Evolutionary conservation across 2,888 invertebrate species (phyloP).

Genomic region (Tachina lurida): DNA sequence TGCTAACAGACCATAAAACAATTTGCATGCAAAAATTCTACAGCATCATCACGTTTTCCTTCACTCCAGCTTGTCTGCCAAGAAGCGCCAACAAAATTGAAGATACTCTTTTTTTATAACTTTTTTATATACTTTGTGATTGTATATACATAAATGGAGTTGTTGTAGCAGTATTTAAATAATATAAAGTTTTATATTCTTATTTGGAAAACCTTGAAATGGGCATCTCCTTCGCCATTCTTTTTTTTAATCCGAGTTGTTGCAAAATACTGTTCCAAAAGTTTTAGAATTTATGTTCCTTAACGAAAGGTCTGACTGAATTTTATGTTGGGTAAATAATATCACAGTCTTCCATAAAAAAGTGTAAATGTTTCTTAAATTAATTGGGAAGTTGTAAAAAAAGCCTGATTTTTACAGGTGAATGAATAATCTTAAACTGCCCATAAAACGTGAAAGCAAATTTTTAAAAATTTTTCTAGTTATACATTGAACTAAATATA

Average conservation of each 20-base stretch:
- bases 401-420: too few species aligned
- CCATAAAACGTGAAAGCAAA: too few species aligned
- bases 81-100: background rate
- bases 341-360: background rate
- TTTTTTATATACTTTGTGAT: slow-evolving; percentile 3
- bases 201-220: slow-evolving; percentile 52
- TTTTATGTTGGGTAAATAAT: background rate
- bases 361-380: background rate
- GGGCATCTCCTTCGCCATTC: background rate
- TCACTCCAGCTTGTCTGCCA: slow-evolving; percentile 41
- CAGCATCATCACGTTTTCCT: slow-evolving; percentile 59
- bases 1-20: slow-evolving; percentile 44
- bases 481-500: too few species aligned
- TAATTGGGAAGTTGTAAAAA: background rate
- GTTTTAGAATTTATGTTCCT: slow-evolving; percentile 25
- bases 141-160: slow-evolving; percentile 21
- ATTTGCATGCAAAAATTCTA: slow-evolving; percentile 41
- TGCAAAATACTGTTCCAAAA: background rate
- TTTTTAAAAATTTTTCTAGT: too few species aligned
- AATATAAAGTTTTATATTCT: slow-evolving; percentile 20
- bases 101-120: slow-evolving; percentile 6
- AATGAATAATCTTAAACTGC: too few species aligned
- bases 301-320: background rate
- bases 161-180: background rate
- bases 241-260: background rate